Base-by-base conservation (phyloP, 2,113 vertebrate species). In the Nannobrachium achirus region DNA sequence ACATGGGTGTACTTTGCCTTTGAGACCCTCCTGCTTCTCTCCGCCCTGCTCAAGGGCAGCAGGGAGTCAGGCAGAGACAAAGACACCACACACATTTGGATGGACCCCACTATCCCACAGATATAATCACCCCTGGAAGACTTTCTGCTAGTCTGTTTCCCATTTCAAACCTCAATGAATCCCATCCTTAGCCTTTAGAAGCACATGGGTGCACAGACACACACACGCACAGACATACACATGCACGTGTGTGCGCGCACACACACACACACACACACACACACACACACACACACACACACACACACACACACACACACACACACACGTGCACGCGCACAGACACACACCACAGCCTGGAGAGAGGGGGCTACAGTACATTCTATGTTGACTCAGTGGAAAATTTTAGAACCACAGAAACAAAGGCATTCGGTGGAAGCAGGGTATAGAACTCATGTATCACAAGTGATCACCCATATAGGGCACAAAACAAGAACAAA, bases 91-190 rank as follows among this genome's bases (percentile, higher is more conserved):
- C 65, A 70, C 71, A 69, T 88, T 85, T 81, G 79, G 77, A 88
- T 48, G 73, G 73, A 84, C 73, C 66, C 66, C 53, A 70, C 78
- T 44, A 74, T 89, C 81, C 78, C 76, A 79, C 67, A 86, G 80
- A 89, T 86, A 84, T 86, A 88, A 89, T 89, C 81, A 78, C 68
- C 66, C 59, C 81, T 79, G 78, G 78, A 87, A 84, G 76, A 86
- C 25, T 63, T 63, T 82, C 41, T 18, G 49, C 71, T 75, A 57
- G 89, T 89, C 90, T 90, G 89, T 82, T 90, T 89, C 81, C 81
- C 66, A 88, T 91, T 89, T 89, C 63, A 80, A 83, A 88, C 81
- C 84, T 89, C 86, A 88, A 88, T 83, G 80, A 88, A 88, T 89
- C 84, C 84, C 79, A 84, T 86, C 86, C 86, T 86, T 83, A 81